Evolutionary conservation across 2,113 vertebrate genomes (phyloP), one percentile per base, ranked within the genome.

Genomic region (Pseudorhombus dupliciocellatus): DNA sequence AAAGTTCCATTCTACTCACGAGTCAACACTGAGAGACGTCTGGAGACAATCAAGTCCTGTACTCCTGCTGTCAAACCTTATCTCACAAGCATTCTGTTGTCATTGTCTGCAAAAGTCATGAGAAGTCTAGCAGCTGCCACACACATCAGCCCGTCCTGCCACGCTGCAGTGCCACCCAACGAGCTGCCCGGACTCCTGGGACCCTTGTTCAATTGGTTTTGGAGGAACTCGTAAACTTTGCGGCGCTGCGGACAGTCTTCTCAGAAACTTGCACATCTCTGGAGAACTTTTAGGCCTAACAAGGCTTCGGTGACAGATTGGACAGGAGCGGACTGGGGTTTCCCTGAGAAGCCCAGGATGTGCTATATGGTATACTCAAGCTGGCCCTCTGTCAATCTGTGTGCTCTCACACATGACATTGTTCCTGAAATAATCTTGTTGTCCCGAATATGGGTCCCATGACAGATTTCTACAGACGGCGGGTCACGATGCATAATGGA

Each of bases 371-470:
- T 7, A 21, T 60, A 57, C 68, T 48, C 71, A 69, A 6, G 21
- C 58, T 52, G 46, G 8, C 40, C 68, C 48, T 20, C 69, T 69
- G 72, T 78, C 87, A 75, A 14, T 71, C 57, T 74, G 50, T 22
- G 66, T 22, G 44, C 24, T 79, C 54, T 88, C 85, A 74, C 81
- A 42, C 30, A 28, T 84, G 88, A 89, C 80, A 77, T 50, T 70
- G 75, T 77, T 86, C 86, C 88, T 83, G 81, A 91, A 91, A 92
- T 91, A 89, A 90, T 87, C 80, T 88, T 20, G 73, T 77, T 3
- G 90, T 65, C 89, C 92, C 79, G 73, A 85, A 91, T 90, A 70
- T 9, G 69, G 69, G 81, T 82, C 88, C 81, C 88, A 70, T 20
- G 72, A 75, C 73, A 63, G 80, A 55, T 63, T 44, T 80, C 70